These are phyloP conservation scores for Dromaius novaehollandiae DNA, from an alignment of 2,113 vertebrate species.

Conservation along the genomic window DNA sequence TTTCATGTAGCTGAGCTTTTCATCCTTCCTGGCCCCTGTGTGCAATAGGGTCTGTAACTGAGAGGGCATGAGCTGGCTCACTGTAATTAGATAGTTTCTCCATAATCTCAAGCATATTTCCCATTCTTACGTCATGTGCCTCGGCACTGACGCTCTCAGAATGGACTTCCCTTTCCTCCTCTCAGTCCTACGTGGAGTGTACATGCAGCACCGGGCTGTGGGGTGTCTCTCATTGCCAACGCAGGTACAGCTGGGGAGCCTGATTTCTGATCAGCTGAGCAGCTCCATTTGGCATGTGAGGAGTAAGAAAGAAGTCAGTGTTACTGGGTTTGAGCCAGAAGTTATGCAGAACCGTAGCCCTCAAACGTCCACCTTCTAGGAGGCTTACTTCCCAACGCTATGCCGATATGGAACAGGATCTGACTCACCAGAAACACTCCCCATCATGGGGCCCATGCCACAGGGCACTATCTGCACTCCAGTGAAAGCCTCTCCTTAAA, in stretches of 20 bases:
- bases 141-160: neutral
- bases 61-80: neutral
- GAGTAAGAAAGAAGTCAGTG: neutral
- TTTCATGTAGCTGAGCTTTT: neutral
- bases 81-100: neutral
- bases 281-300: neutral
- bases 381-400: neutral
- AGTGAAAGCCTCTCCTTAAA: neutral
- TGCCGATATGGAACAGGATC: no score
- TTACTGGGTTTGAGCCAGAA: neutral
- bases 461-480: neutral
- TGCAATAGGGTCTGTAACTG: neutral
- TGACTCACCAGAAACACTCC: neutral
- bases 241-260: neutral
- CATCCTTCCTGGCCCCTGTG: neutral
- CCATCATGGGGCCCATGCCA: no score
- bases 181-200: neutral
- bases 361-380: neutral
- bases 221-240: neutral
- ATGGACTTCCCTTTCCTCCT: neutral
- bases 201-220: neutral
- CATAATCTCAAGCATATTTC: neutral
- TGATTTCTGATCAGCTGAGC: neutral
- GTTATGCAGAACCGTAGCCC: neutral
- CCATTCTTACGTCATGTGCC: neutral